Evolutionary conservation across 2,797 vertebrate genomes (phyloP).

Genomic region (Menidia menidia): DNA sequence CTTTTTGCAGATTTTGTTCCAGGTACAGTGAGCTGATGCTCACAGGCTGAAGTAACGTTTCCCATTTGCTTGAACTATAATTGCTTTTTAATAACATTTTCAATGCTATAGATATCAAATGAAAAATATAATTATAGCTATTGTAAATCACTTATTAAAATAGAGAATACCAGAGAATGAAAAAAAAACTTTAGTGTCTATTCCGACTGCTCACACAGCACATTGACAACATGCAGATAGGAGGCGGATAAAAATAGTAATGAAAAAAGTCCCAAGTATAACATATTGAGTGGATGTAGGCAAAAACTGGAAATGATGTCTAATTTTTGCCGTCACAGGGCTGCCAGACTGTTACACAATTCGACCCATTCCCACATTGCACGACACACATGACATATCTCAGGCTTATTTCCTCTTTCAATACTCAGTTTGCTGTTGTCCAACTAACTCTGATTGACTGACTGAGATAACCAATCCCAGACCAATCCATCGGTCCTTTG

Average conservation of each 20-base stretch:
- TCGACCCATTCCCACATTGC: no score
- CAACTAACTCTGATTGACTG: no score
- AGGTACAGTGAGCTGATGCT: constrained; percentile 15
- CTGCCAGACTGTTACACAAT: no score
- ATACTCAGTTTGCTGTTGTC: no score
- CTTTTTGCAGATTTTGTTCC: constrained; percentile 19
- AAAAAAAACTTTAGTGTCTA: constrained; percentile 41
- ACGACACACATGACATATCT: no score
- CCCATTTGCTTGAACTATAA: not conserved
- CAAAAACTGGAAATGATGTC: constrained; percentile 10
- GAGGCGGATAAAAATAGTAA: constrained; percentile 24
- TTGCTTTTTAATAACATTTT: constrained; percentile 2
- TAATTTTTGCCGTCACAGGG: no score
- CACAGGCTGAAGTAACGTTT: constrained; percentile 5
- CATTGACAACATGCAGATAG: constrained; percentile 34
- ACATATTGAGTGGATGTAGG: constrained; percentile 33
- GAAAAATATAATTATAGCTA: no score
- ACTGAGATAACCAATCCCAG: no score
- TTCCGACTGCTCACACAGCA: constrained; percentile 41
- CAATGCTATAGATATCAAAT: not conserved
- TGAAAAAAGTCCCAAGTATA: constrained; percentile 13
- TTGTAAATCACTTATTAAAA: constrained; percentile 36
- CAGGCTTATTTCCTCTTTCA: no score
- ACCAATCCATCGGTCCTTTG: no score
- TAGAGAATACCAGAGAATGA: constrained; percentile 36